Base-by-base conservation (phyloP, 2,797 vertebrate species). In the Emys orbicularis region DNA sequence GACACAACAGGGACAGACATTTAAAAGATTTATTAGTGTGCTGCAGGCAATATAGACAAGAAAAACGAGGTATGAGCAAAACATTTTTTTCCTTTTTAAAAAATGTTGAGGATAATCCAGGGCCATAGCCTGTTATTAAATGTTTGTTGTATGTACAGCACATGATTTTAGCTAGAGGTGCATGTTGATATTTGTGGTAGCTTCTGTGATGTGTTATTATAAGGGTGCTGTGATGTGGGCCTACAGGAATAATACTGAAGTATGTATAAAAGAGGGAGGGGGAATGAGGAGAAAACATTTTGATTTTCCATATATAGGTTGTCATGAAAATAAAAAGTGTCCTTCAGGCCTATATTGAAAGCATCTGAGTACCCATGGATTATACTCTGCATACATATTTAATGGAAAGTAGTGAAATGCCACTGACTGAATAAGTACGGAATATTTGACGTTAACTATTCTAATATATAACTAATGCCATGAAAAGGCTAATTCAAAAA, bases 291-390 rank as follows among this genome's bases (percentile, higher is more conserved):
- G 54, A 2, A 86, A 88, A 13, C 3, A 19, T 44, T 74, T 74
- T 23, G 12, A 47, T 1, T 8, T 23, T 4, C 74, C 54, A 0
- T 0, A 0, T 0, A 52, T 59, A 54, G 50, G 37, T 3, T 84
- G 86, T 27, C n/a, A 84, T 72, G 87, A 76, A 88, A 84, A 88
- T 86, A 21, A 57, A 88, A 10, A 9, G 27, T 12, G 16, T 2
- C 59, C 88, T 81, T 61, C 41, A 80, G 31, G 68, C 8, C 44
- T 80, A 61, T 25, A 56, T 1, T 77, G 77, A 53, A 80, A 91
- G 88, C 5, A 61, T 76, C 37, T 29, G 44, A 76, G 12, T 27
- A 57, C 27, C 57, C 57, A 76, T 37, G 18, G 23, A 76, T 29
- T 47, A n/a, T 27, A 77, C 8, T 5, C 18, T 81, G 82, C 18